Base-by-base conservation (phyloP, 2,797 vertebrate genomes). In the Oophaga sylvatica region DNA sequence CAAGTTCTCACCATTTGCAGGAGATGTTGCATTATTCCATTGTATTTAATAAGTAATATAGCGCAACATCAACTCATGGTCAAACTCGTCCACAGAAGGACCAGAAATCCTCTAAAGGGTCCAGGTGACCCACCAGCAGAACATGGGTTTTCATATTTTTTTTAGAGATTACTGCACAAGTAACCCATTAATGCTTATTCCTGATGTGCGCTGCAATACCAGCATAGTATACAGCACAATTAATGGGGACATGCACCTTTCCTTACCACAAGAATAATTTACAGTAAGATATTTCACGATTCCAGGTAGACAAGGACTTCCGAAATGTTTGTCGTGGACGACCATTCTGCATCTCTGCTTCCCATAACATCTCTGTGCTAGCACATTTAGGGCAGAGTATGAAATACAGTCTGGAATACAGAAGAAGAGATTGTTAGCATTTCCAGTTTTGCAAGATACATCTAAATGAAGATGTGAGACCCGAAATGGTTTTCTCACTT, bases 271-370 rank as follows among this genome's bases (percentile, higher is more conserved):
- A 0, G 97, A 96, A 67, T 97, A 99, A 94, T 96, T 92, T 90
- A 99, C 96, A 0, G 94, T 96, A 91, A 99, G 97, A 94, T 97
- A 96, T 94, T 98, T 98, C 90, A 95, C 96, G 92, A 97, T 97
- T 94, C 96, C 97, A 90, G 97, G 97, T 84, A 95, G 93, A 91
- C 98, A 99, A 0, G 98, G 97, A 91, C 96, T 97, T 93, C 95
- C 95, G 87, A 99, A 99, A 86, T 96, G 95, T 87, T 86, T 92
- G 92, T 96, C 95, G 89, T 94, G 92, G 77, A 97, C 95, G 0
- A 93, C 84, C 91, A 99, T 90, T 89, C 91, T 93, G 90, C 98
- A 99, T 88, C 95, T 96, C 91, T 97, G 97, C 92, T 95, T 98
- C 91, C 96, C 94, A 0, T 98, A 97, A 94, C 98, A 99, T 90